Evolutionary conservation across 1,140 invertebrate genomes (phyloP), one percentile per base, ranked within the genome.

Genomic region (Neotoxoptera formosana): DNA sequence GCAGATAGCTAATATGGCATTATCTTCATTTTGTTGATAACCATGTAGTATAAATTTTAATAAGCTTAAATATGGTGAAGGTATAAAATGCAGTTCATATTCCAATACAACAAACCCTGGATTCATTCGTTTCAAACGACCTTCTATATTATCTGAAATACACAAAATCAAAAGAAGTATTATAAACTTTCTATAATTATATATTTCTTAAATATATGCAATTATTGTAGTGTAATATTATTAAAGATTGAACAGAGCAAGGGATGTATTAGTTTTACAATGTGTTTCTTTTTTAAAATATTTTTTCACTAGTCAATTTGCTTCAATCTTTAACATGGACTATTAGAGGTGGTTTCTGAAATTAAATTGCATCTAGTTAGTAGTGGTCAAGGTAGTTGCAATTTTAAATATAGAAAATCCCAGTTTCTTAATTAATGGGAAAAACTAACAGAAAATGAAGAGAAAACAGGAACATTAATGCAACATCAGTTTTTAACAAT

Each of bases 21-120:
- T 53, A 84, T 93, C 91, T 51, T 93, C 91, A 93, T 93, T 93
- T 93, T 93, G 81, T 86, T 93, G 81, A 86, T 41, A 84, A 76
- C 56, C 76, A 93, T 30, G 34, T 45, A 93, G 51, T 84, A 93
- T 86, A 84, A 53, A 56, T 56, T 93, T 93, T 53, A 93, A 53
- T 45, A 93, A 86, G 1, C 34, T 56, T 84, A 93, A 51, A 51
- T 93, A 93, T 53, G 91, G 91, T 56, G 41, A 36, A 17, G 91
- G 91, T 53, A 93, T 93, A 56, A 93, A 93, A 53, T 84, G 34
- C 17, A 93, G 48, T 84, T 93, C 81, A 86, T 84, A 14, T 41
- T 93, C 91, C 30, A 93, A n/a, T 86, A 51, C 23, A 84, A 11
- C 41, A 2, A 84, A 86, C 8, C 91, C 91, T 86, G 14, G 53